These are phyloP conservation scores for Semnopithecus entellus DNA, from an alignment of 2,113 vertebrate species.

Conservation along the genomic window DNA sequence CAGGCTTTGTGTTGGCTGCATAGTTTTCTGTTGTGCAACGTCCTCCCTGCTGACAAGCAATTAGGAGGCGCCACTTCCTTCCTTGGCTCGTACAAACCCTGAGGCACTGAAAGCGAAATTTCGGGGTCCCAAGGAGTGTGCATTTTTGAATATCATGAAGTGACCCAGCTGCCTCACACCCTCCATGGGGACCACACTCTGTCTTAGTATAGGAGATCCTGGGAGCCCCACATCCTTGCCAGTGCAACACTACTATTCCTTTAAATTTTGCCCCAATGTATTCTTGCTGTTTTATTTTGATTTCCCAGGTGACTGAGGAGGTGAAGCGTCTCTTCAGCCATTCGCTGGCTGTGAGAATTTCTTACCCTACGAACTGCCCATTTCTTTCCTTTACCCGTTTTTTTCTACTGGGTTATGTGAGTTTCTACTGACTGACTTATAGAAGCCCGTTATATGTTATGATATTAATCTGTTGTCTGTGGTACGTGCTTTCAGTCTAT, in stretches of 20 bases:
- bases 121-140: not conserved
- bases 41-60: not conserved
- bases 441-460: not conserved
- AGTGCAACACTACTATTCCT: not conserved
- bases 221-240: fast-evolving
- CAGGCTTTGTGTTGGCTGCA: not conserved
- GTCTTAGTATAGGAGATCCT: not conserved
- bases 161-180: fast-evolving
- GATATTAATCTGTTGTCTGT: not conserved
- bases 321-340: not conserved
- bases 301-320: not conserved
- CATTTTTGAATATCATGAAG: not conserved
- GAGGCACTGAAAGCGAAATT: not conserved
- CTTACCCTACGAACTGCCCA: too few species aligned
- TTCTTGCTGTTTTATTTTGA: not conserved
- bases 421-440: not conserved
- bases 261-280: fast-evolving
- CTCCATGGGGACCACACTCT: fast-evolving
- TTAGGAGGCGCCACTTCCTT: not conserved
- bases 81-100: not conserved
- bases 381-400: not conserved
- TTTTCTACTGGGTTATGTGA: not conserved
- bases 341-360: not conserved
- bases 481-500: constrained; percentile 42
- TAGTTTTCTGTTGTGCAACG: not conserved